Conservation (phyloP, 2,888 invertebrate species). For the Drosophila bunnanda region DNA sequence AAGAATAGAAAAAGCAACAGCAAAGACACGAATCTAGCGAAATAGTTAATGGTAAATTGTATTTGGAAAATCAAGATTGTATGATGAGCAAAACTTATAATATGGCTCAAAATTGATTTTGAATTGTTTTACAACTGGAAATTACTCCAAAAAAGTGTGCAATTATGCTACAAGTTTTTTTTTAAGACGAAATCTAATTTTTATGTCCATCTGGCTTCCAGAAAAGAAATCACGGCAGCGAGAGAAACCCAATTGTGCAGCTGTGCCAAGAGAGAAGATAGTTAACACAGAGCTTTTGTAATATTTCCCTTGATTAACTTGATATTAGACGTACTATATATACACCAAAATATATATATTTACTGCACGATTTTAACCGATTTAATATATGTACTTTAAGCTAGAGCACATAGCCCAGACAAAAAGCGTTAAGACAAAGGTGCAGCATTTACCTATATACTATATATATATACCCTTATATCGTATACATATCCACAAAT, state of each 20-base stretch:
- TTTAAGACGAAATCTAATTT: background rate
- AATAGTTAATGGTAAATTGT: slow-evolving; percentile 13
- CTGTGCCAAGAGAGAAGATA: slow-evolving; percentile 1
- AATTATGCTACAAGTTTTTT: background rate
- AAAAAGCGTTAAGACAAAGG: background rate
- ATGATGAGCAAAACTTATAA: background rate
- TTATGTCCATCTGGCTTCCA: slow-evolving; percentile 2
- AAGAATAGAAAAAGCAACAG: background rate
- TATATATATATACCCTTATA: slow-evolving; percentile 2
- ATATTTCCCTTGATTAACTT: slow-evolving; percentile 1
- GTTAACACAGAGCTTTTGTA: slow-evolving; percentile 15
- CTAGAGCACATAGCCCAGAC: background rate
- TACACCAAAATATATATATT: slow-evolving; percentile 7
- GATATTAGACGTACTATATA: background rate
- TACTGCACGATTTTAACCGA: slow-evolving; percentile 7
- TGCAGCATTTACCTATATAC: slow-evolving; percentile 10
- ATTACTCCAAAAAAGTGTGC: background rate
- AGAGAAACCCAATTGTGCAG: background rate
- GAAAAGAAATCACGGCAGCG: background rate
- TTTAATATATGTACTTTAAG: slow-evolving; percentile 4
- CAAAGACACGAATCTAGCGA: slow-evolving; percentile 30
- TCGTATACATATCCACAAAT: slow-evolving; percentile 39
- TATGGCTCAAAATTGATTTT: background rate
- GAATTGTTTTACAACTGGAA: background rate
- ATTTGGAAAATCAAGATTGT: background rate